phyloP scores from a whole-genome alignment of 2,888 invertebrate species.

The Dryomyza anilis region DNA sequence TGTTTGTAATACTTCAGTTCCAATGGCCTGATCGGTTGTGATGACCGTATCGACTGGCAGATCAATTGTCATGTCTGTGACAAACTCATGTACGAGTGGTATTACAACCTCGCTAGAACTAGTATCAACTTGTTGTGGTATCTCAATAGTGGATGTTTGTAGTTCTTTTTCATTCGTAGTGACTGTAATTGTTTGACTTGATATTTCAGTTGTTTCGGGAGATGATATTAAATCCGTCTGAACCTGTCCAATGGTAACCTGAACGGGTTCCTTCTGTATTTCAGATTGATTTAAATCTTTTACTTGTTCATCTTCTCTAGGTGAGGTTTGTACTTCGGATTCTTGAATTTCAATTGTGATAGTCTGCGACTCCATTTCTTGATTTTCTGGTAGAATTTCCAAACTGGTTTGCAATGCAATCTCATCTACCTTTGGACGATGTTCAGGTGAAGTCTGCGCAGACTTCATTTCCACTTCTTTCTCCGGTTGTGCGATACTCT shows the following conservation, averaged over 20 bases:
- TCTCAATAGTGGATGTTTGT: conserved; percentile 54
- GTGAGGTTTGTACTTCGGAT: conserved; percentile 56
- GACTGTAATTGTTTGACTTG: conserved; percentile 50
- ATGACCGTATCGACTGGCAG: conserved; percentile 41
- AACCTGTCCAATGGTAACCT: conserved; percentile 46
- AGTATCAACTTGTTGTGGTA: conserved; percentile 37
- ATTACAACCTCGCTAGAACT: conserved; percentile 52
- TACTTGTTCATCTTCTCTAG: conserved; percentile 60
- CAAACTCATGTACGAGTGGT: conserved; percentile 57
- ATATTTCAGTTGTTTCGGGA: conserved; percentile 48
- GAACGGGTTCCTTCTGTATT: conserved; percentile 33
- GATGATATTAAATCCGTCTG: conserved; percentile 41
- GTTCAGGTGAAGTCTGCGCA: conserved; percentile 62
- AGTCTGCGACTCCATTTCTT: conserved; percentile 58
- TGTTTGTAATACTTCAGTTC: conserved; percentile 48
- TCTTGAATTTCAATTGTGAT: conserved; percentile 51
- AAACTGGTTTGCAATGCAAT: conserved; percentile 54
- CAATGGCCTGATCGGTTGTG: conserved; percentile 45
- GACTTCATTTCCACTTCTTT: conserved; percentile 51
- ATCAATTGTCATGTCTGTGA: conserved; percentile 56
- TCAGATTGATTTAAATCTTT: conserved; percentile 17
- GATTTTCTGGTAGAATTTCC: conserved; percentile 44
- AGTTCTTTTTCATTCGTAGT: conserved; percentile 54
- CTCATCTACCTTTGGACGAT: conserved; percentile 39
- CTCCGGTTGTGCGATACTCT: conserved; percentile 52